Percentiles rank a stretch among this genome's conserved stretches.
phyloP scores from a whole-genome alignment of 2,888 invertebrate genomes.

The Nomada fucata region DNA sequence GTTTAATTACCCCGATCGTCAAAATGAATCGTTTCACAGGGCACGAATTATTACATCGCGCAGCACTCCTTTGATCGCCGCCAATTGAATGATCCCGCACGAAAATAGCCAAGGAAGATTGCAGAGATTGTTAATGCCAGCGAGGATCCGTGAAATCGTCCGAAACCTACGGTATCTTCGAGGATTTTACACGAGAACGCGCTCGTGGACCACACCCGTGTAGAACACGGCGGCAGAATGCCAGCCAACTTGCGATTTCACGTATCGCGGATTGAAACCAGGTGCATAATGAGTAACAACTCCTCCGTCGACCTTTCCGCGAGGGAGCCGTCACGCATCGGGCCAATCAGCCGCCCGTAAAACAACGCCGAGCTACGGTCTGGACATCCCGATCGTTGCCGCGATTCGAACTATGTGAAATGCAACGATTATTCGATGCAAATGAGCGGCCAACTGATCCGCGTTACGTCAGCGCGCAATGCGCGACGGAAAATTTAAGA shows the following conservation, averaged over 20 bases:
- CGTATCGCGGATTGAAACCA: constrained; percentile 45
- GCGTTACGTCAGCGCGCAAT: constrained; percentile 46
- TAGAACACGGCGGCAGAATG: constrained; percentile 38
- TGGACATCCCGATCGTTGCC: constrained; percentile 53
- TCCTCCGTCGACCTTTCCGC: constrained; percentile 53
- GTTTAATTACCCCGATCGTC: too few species aligned
- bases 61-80: too few species aligned
- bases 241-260: constrained; percentile 41
- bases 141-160: constrained; percentile 3
- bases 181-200: not conserved
- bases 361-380: constrained; percentile 31
- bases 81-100: too few species aligned
- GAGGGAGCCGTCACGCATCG: constrained; percentile 52
- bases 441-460: constrained; percentile 61
- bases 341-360: constrained; percentile 53
- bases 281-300: constrained; percentile 46
- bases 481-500: constrained; percentile 4
- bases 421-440: constrained; percentile 71
- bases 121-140: too few species aligned
- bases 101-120: too few species aligned
- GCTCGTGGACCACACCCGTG: constrained; percentile 43
- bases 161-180: constrained; percentile 7
- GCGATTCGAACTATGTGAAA: constrained; percentile 59
- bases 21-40: too few species aligned
- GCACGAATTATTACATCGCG: too few species aligned